Evolutionary conservation across 2,797 vertebrate species (phyloP).

Genomic region (Coendou prehensilis): DNA sequence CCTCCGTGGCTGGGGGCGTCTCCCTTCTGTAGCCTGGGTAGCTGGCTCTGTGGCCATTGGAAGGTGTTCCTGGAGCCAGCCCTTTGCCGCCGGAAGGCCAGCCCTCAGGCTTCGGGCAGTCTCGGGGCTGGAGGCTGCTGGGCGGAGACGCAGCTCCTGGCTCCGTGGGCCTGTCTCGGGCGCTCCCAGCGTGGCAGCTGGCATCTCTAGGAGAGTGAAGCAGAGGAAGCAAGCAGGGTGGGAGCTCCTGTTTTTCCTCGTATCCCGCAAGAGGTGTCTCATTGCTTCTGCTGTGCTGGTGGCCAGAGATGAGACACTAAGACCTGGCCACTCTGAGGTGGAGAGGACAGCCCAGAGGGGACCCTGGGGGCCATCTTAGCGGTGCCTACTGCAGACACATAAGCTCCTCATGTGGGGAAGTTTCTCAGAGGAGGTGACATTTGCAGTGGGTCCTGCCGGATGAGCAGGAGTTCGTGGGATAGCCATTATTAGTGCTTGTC

Average conservation of each 20-base stretch:
- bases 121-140: not conserved
- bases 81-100: not conserved
- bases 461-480: not conserved
- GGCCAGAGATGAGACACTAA: rapidly evolving
- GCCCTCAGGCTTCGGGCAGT: not conserved
- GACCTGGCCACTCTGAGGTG: rapidly evolving
- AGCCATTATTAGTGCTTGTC: not conserved
- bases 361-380: rapidly evolving
- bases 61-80: not conserved
- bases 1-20: not conserved
- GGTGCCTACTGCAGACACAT: not conserved
- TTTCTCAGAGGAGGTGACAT: not conserved
- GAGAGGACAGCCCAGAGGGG: rapidly evolving
- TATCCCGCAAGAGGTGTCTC: not conserved
- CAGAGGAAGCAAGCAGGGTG: no score
- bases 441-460: not conserved
- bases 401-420: not conserved
- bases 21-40: not conserved
- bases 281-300: not conserved
- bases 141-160: not conserved
- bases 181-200: rapidly evolving
- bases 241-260: not conserved
- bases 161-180: not conserved
- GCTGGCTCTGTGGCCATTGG: rapidly evolving
- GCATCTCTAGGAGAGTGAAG: not conserved